Conservation (phyloP, 2,113 vertebrate genomes). For the Okapia johnstoni region DNA sequence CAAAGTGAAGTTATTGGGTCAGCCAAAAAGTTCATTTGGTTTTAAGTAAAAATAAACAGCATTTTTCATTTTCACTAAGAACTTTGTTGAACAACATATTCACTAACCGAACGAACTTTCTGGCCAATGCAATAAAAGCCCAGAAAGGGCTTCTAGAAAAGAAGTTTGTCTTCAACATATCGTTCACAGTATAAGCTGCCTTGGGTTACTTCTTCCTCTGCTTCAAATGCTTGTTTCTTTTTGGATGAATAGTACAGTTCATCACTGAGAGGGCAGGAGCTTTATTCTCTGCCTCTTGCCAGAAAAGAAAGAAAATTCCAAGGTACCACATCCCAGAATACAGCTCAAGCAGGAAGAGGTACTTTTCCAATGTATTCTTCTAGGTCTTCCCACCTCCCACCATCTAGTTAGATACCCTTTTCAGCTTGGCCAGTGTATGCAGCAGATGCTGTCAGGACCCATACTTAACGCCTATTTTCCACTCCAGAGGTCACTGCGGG, state of each 20-base stretch:
- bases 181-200: not conserved
- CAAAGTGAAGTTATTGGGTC: not conserved
- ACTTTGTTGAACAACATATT: not conserved
- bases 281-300: not conserved
- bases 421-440: not conserved
- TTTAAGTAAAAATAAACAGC: not conserved
- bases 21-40: not conserved
- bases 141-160: too few species aligned
- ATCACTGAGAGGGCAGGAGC: not conserved
- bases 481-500: not conserved
- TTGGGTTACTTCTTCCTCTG: not conserved
- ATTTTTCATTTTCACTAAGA: not conserved
- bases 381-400: not conserved
- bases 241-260: not conserved
- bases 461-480: not conserved
- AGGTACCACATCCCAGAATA: not conserved
- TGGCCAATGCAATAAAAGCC: not conserved
- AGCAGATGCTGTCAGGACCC: not conserved
- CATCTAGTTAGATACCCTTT: not conserved
- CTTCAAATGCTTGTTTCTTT: not conserved
- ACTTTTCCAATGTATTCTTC: not conserved
- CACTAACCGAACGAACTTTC: not conserved
- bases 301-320: slow-evolving; percentile 1
- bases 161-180: not conserved
- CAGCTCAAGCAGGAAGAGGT: not conserved